Base-by-base conservation (phyloP, 2,888 invertebrate genomes). In the Nematopogon swammerdamellus region DNA sequence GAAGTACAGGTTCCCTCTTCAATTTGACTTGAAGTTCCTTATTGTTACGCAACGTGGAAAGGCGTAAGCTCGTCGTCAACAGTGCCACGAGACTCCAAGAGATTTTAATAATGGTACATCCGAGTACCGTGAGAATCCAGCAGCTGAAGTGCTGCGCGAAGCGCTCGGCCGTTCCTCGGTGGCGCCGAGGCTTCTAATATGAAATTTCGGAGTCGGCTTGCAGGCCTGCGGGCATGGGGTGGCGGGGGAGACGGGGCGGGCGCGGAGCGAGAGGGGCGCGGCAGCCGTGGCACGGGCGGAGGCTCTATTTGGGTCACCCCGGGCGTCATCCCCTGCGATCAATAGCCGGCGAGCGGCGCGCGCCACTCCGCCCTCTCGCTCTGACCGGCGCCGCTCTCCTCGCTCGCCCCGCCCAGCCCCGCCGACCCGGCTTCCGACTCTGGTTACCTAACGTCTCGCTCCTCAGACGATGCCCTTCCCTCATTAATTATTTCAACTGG, bases 221-320 rank as follows among this genome's bases (percentile, higher is more conserved):
- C 70, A 14, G 67, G 63, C 60, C 62, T 64, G 63, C 60, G 65
- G 67, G 64, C 53, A 63, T 51, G 59, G 62, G 63, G 61, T 59
- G 62, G 58, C 54, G 56, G 61, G 56, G 59, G 57, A 60, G 60
- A 62, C 64, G 54, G 57, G 58, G 56, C 55, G 45, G 52, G 49
- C 53, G n/a, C 55, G 67, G 67, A 63, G 62, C 59, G 64, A 58
- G 66, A 65, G 61, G 58, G 65, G 67, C 58, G 67, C 70, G 68
- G 61, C 63, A 62, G 63, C 66, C 69, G 67, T 76, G 76, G 73
- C 72, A 75, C 73, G 63, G 62, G 63, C 66, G 69, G 67, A 76
- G 77, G 73, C 72, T 76, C 73, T 77, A 79, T 79, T 76, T 79
- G 79, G 79, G 79, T 79, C 79, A 79, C 75, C 79, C 79, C 69